Conservation (phyloP, 1,140 invertebrate genomes). For the Pogonus chalceus region DNA sequence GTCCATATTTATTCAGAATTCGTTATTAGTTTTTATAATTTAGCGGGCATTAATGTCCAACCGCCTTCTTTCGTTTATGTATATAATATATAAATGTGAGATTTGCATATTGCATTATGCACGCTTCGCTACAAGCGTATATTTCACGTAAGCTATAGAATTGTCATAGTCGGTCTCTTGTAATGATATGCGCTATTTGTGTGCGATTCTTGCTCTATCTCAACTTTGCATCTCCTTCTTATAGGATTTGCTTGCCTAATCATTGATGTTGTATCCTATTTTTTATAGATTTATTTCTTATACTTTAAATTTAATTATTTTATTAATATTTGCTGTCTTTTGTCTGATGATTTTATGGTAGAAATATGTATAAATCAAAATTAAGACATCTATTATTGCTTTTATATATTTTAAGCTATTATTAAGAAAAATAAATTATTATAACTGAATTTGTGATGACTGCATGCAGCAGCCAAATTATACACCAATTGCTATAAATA, state of each 20-base stretch:
- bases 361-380: too few relatives aligned
- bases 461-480: too few relatives aligned
- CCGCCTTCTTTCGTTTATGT: slow-evolving; percentile 2
- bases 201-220: neutral
- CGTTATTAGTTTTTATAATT: slow-evolving; percentile 8
- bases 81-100: slow-evolving; percentile 3
- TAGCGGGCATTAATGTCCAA: slow-evolving; percentile 1
- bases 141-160: slow-evolving; percentile 5
- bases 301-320: too few relatives aligned
- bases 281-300: neutral
- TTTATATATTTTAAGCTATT: too few relatives aligned
- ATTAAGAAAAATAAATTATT: too few relatives aligned
- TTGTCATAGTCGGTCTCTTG: neutral
- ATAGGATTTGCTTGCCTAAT: neutral
- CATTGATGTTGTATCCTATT: neutral
- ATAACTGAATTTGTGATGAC: too few relatives aligned
- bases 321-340: too few relatives aligned
- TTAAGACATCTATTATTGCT: too few relatives aligned
- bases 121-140: neutral
- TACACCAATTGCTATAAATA: too few relatives aligned
- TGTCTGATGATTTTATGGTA: too few relatives aligned
- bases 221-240: neutral
- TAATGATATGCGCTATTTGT: slow-evolving; percentile 1
- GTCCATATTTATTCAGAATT: slow-evolving; percentile 5
- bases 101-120: slow-evolving; percentile 6